Evolutionary conservation across 2,888 invertebrate species (phyloP).

Genomic region (Nephrotoma guestfalica): DNA sequence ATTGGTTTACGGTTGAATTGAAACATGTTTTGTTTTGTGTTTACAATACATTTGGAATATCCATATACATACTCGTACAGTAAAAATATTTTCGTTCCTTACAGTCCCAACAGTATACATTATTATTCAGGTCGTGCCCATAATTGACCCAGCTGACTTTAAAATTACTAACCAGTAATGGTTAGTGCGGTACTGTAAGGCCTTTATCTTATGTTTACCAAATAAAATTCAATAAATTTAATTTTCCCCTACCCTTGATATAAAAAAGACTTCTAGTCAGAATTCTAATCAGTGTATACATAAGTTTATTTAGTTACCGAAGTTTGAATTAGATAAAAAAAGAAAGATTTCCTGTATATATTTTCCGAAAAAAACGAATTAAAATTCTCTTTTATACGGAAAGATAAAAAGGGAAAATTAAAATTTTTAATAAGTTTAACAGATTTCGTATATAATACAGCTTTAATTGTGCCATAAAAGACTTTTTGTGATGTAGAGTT

Average conservation of each 20-base stretch:
- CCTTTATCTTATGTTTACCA: background rate
- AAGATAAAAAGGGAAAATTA: background rate
- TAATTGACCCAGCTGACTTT: background rate
- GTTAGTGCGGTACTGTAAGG: background rate
- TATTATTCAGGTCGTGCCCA: background rate
- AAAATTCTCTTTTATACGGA: background rate
- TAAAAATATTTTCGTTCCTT: background rate
- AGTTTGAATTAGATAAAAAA: background rate
- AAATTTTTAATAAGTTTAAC: background rate
- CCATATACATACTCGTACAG: background rate
- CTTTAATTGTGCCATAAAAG: background rate
- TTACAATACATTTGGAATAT: background rate
- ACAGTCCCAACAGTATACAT: background rate
- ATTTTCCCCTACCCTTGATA: background rate
- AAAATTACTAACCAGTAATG: background rate
- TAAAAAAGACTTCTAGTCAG: background rate
- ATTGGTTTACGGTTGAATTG: background rate
- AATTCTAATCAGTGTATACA: background rate
- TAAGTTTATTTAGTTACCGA: background rate
- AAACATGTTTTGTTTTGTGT: background rate
- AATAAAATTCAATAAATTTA: background rate
- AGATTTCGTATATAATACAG: background rate
- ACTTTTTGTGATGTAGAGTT: background rate
- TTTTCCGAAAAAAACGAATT: background rate
- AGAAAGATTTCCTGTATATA: background rate